Percentiles rank a stretch among this genome's conserved stretches.
These are phyloP conservation scores for Podotricha telesiphe DNA, from an alignment of 2,888 invertebrate genomes.

Conservation along the genomic window DNA sequence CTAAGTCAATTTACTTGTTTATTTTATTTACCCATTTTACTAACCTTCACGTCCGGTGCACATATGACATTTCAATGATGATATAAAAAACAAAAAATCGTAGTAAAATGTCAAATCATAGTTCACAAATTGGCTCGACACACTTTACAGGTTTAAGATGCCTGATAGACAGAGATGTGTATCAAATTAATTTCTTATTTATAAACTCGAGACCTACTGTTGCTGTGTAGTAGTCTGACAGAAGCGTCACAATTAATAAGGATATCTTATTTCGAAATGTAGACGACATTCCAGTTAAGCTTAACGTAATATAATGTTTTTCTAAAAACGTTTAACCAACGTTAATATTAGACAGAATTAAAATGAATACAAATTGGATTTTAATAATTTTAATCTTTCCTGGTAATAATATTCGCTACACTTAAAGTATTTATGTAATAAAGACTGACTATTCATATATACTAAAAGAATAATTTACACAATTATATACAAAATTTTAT, in stretches of 20 bases:
- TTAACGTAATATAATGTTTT: conserved; percentile 40
- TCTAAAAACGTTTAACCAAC: conserved; percentile 18
- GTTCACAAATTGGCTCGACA: conserved; percentile 44
- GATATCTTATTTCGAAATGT: conserved; percentile 41
- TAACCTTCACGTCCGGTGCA: conserved; percentile 41
- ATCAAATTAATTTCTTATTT: conserved; percentile 49
- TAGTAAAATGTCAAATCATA: conserved; percentile 47
- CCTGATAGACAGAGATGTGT: conserved; percentile 45
- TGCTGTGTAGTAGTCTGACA: conserved; percentile 49
- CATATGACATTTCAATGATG: conserved; percentile 44
- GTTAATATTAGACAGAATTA: background rate
- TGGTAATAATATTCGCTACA: background rate
- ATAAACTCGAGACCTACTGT: conserved; percentile 47
- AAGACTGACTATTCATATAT: background rate
- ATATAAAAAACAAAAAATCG: conserved; percentile 29
- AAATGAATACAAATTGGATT: conserved; percentile 8
- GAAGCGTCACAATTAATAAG: conserved; percentile 46
- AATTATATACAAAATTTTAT: too few relatives aligned
- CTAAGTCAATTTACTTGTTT: conserved; percentile 4
- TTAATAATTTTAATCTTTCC: background rate
- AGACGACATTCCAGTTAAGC: conserved; percentile 41
- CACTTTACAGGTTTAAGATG: conserved; percentile 47
- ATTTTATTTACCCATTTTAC: conserved; percentile 41
- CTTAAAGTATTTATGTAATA: background rate
- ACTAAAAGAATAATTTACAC: too few relatives aligned